Conservation (phyloP, 2,113 vertebrate species). For the Alosa alosa region DNA sequence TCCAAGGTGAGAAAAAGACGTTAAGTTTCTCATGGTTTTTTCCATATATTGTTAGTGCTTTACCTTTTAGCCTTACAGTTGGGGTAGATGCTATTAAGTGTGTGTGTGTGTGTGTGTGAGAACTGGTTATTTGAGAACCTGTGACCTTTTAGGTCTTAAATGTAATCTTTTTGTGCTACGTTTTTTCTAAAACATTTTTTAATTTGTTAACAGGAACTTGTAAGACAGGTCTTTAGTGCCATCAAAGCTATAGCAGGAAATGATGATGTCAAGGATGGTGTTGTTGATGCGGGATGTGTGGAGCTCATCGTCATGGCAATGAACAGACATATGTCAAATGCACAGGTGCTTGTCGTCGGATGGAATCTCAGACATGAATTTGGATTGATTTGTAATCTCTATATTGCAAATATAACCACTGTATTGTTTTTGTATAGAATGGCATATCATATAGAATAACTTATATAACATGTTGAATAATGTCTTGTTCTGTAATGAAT, state of each 20-base stretch:
- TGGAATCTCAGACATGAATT: background rate
- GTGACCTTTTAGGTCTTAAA: background rate
- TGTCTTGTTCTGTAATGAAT: too few species aligned
- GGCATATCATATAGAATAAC: too few species aligned
- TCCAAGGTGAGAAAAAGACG: slow-evolving; percentile 69
- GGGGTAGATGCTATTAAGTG: background rate
- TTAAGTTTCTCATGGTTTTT: background rate
- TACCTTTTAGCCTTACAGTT: too few species aligned
- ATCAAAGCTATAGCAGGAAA: slow-evolving; percentile 88
- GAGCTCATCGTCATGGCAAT: slow-evolving; percentile 85
- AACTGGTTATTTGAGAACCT: too few species aligned
- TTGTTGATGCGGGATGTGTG: slow-evolving; percentile 77
- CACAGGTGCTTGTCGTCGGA: slow-evolving; percentile 68
- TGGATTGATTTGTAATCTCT: background rate
- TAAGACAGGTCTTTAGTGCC: slow-evolving; percentile 82
- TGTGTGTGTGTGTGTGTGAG: too few species aligned
- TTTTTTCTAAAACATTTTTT: slow-evolving; percentile 9
- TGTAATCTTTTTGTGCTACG: background rate
- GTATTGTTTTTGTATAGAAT: background rate
- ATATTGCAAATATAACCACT: background rate
- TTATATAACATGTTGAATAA: too few species aligned
- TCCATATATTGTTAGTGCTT: too few species aligned
- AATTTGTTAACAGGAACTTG: slow-evolving; percentile 76
- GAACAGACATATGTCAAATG: slow-evolving; percentile 78
- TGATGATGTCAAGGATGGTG: slow-evolving; percentile 89